A percentile compares a stretch with the other conserved stretches of the same genome.
Evolutionary conservation across 1,140 invertebrate genomes (phyloP).

Genomic region (Bombus haemorrhoidalis): DNA sequence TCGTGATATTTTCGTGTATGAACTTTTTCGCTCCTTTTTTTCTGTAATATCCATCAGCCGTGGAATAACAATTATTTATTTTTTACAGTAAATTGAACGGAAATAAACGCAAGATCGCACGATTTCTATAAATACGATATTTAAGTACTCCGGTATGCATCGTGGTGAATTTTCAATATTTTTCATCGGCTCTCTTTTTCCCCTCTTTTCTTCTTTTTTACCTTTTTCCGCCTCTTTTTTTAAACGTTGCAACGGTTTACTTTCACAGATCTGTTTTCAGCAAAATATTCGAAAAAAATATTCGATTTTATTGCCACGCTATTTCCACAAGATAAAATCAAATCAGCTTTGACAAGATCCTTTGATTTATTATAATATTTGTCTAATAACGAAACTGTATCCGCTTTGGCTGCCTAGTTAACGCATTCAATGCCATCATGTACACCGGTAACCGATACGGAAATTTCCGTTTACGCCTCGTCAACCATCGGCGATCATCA

Average conservation of each 20-base stretch:
- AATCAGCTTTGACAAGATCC: not conserved
- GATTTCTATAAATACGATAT: not conserved
- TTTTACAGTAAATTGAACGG: not conserved
- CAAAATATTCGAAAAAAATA: not conserved
- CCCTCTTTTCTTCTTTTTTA: not conserved
- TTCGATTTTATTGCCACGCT: not conserved
- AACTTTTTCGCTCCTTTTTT: too few species aligned
- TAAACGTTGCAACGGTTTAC: not conserved
- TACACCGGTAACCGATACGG: not conserved
- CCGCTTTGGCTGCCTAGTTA: not conserved
- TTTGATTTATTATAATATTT: not conserved
- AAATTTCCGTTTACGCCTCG: not conserved
- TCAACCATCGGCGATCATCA: not conserved
- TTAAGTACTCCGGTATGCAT: not conserved
- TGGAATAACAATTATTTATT: not conserved
- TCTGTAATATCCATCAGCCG: not conserved
- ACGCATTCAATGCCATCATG: not conserved
- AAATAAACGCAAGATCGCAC: not conserved
- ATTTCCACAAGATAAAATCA: not conserved
- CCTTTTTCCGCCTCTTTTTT: not conserved
- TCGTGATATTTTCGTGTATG: not conserved
- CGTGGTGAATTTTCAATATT: not conserved
- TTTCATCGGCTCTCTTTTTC: not conserved
- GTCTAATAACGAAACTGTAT: conserved; percentile 1
- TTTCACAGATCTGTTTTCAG: not conserved